Evolutionary conservation across 2,113 vertebrate species (phyloP).

Genomic region (Rhinoderma darwinii): DNA sequence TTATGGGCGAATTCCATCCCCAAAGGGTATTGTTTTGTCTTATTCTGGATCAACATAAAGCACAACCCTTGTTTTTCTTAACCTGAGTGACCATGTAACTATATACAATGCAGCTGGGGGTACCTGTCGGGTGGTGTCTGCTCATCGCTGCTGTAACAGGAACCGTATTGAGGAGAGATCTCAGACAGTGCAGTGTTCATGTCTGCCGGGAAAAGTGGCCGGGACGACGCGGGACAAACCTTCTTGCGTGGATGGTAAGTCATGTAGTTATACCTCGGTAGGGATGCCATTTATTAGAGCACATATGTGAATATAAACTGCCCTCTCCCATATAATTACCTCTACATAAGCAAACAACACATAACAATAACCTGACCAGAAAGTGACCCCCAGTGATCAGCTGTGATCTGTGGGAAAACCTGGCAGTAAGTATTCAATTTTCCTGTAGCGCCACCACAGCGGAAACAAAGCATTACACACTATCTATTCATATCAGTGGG

Average conservation of each 20-base stretch:
- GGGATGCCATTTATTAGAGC: not conserved
- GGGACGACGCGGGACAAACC: conserved; percentile 82
- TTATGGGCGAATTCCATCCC: no score
- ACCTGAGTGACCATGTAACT: not conserved
- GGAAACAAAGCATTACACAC: no score
- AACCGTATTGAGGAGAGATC: conserved; percentile 83
- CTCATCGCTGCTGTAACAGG: conserved; percentile 83
- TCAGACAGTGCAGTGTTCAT: conserved; percentile 84
- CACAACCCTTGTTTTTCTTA: not conserved
- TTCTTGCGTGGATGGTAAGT: conserved; percentile 80
- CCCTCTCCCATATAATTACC: no score
- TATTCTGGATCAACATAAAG: not conserved
- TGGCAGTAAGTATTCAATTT: no score
- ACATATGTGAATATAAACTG: no score
- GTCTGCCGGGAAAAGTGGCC: conserved; percentile 82
- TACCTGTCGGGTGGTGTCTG: conserved; percentile 81
- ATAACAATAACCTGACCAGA: not conserved
- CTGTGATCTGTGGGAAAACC: no score
- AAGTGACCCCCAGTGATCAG: no score
- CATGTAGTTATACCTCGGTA: not conserved
- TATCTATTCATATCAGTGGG: no score
- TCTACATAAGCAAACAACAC: no score
- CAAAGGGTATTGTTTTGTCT: not conserved
- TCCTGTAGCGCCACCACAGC: no score
- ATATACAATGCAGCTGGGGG: conserved; percentile 73